Percentiles rank a stretch among this genome's conserved stretches.
phyloP scores from a whole-genome alignment of 1,140 invertebrate genomes.

The Camponotus vicinus region DNA sequence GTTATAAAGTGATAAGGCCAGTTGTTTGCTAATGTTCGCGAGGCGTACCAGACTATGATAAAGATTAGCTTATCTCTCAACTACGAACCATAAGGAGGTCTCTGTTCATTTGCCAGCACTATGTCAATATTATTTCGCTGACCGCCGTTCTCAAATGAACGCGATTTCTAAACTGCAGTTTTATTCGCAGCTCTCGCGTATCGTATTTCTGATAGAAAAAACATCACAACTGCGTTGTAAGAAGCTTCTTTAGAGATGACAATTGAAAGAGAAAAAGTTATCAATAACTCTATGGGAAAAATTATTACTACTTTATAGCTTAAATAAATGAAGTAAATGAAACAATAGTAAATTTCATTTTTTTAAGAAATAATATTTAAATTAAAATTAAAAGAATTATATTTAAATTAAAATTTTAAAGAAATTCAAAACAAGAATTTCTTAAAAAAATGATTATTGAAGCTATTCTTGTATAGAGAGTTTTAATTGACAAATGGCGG shows the following conservation, averaged over 20 bases:
- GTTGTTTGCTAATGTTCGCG: slow-evolving; percentile 73
- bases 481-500: neutral
- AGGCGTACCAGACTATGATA: slow-evolving; percentile 77
- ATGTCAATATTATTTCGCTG: slow-evolving; percentile 78
- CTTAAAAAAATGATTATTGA: neutral
- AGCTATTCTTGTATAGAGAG: neutral
- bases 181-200: slow-evolving; percentile 3
- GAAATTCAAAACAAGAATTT: neutral
- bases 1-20: slow-evolving; percentile 63
- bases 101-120: slow-evolving; percentile 71
- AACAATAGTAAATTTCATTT: neutral
- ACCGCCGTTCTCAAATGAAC: slow-evolving; percentile 60
- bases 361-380: too few species aligned
- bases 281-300: neutral
- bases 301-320: neutral
- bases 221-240: neutral
- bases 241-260: neutral
- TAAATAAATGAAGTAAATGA: neutral
- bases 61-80: slow-evolving; percentile 77
- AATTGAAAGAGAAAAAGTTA: neutral
- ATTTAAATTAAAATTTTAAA: too few species aligned
- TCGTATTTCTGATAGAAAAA: neutral
- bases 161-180: slow-evolving; percentile 36
- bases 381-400: too few species aligned
- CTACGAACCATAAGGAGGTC: slow-evolving; percentile 74